These are phyloP conservation scores for Eumerus sabulonum DNA, from an alignment of 2,888 invertebrate genomes.

Conservation along the genomic window DNA sequence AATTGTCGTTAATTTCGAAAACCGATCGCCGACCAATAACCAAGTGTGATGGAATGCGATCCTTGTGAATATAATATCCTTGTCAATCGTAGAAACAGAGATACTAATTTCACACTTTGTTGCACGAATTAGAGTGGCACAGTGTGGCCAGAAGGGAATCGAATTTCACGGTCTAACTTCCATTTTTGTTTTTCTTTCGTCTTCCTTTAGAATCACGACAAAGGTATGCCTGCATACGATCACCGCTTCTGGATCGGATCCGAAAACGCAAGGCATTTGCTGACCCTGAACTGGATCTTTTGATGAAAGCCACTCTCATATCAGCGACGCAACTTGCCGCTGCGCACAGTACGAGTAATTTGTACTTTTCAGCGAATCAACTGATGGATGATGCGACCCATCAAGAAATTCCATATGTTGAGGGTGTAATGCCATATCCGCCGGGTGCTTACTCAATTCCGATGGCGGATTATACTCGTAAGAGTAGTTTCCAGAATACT, in stretches of 20 bases:
- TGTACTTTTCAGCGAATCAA: conserved; percentile 20
- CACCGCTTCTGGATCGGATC: conserved; percentile 77
- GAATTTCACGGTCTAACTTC: background rate
- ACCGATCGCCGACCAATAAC: too few relatives aligned
- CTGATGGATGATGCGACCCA: too few relatives aligned
- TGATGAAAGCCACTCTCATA: conserved; percentile 74
- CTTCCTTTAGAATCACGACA: conserved; percentile 75
- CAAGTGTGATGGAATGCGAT: conserved; percentile 40
- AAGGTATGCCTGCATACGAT: conserved; percentile 75
- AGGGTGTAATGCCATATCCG: too few relatives aligned
- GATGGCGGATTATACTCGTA: too few relatives aligned
- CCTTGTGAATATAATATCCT: conserved; percentile 8
- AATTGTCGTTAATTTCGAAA: conserved; percentile 46
- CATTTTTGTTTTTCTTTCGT: conserved; percentile 37
- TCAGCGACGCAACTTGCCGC: conserved; percentile 64
- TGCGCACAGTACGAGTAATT: conserved; percentile 9
- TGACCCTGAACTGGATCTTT: conserved; percentile 79
- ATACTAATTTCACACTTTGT: conserved; percentile 60
- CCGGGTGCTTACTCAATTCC: too few relatives aligned
- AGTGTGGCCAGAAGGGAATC: conserved; percentile 32
- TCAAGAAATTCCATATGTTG: too few relatives aligned
- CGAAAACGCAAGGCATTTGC: conserved; percentile 80
- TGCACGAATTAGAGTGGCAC: conserved; percentile 27
- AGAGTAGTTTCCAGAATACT: too few relatives aligned
- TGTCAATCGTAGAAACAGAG: conserved; percentile 15